These are phyloP conservation scores for Listronotus bonariensis DNA, from an alignment of 1,140 invertebrate species.

Conservation along the genomic window DNA sequence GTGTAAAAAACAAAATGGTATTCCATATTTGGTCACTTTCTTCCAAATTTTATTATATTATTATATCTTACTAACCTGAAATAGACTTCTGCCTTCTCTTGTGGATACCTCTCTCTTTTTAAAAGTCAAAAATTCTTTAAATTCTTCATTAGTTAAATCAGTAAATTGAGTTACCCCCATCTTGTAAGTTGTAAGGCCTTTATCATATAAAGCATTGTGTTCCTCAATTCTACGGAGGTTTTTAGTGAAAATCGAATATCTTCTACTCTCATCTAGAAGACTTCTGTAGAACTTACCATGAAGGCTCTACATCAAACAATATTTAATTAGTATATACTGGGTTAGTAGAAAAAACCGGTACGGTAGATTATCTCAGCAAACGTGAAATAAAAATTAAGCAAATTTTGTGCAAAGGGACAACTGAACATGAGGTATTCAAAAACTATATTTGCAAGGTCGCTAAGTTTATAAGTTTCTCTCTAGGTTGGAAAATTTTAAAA, in stretches of 20 bases:
- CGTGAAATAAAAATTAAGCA: too few relatives aligned
- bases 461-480: too few relatives aligned
- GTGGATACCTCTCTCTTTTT: not conserved
- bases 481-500: too few relatives aligned
- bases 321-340: not conserved
- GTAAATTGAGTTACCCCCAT: constrained; percentile 79
- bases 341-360: too few relatives aligned
- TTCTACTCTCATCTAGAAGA: constrained; percentile 71
- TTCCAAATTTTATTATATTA: too few relatives aligned
- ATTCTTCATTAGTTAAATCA: constrained; percentile 85
- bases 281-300: constrained; percentile 28
- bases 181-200: constrained; percentile 68
- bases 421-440: too few relatives aligned
- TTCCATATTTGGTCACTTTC: too few relatives aligned
- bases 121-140: constrained; percentile 49
- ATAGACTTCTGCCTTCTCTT: not conserved
- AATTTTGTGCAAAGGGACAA: too few relatives aligned
- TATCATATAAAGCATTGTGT: constrained; percentile 76
- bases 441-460: too few relatives aligned
- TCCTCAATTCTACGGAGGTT: constrained; percentile 81
- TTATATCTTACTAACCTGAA: not conserved
- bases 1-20: too few relatives aligned
- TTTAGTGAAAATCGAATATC: constrained; percentile 84
- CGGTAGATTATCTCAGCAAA: too few relatives aligned
- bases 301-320: constrained; percentile 14